Percentiles rank a stretch among this genome's conserved stretches.
Evolutionary conservation across 2,113 vertebrate genomes (phyloP).

Genomic region (Otis tarda): DNA sequence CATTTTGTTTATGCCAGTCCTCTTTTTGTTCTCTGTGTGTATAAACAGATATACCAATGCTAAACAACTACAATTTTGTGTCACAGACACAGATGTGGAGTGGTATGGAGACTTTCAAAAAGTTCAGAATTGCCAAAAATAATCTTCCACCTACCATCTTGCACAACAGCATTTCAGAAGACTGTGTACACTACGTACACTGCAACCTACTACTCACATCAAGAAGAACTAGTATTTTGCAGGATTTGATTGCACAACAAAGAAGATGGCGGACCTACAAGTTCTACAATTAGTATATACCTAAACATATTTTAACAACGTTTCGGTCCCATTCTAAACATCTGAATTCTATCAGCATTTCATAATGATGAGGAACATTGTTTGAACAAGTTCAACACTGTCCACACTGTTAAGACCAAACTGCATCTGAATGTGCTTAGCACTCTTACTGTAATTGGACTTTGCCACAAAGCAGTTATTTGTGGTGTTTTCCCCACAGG

Average conservation of each 20-base stretch:
- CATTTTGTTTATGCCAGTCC: slow-evolving; percentile 72
- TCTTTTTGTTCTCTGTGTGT: slow-evolving; percentile 71
- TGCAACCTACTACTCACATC: not conserved
- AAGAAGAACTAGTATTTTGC: not conserved
- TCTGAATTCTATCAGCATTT: not conserved
- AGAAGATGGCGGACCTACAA: not conserved
- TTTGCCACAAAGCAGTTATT: not conserved
- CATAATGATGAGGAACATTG: not conserved
- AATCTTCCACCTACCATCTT: slow-evolving; percentile 41
- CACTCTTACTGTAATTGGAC: not conserved
- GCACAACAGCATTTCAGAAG: not conserved
- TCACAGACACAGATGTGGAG: slow-evolving; percentile 66
- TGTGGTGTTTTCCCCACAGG: not conserved
- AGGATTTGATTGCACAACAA: not conserved
- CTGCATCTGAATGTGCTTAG: not conserved
- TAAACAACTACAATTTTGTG: slow-evolving; percentile 65
- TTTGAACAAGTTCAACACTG: not conserved
- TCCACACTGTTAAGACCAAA: not conserved
- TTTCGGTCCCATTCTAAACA: not conserved
- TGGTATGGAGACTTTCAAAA: slow-evolving; percentile 13
- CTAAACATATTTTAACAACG: not conserved
- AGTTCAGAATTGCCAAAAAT: slow-evolving; percentile 47
- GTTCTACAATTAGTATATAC: not conserved
- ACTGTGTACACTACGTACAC: not conserved
- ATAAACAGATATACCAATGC: slow-evolving; percentile 70